Base-by-base conservation (phyloP, 2,888 invertebrate genomes). In the Lypha dubia region DNA sequence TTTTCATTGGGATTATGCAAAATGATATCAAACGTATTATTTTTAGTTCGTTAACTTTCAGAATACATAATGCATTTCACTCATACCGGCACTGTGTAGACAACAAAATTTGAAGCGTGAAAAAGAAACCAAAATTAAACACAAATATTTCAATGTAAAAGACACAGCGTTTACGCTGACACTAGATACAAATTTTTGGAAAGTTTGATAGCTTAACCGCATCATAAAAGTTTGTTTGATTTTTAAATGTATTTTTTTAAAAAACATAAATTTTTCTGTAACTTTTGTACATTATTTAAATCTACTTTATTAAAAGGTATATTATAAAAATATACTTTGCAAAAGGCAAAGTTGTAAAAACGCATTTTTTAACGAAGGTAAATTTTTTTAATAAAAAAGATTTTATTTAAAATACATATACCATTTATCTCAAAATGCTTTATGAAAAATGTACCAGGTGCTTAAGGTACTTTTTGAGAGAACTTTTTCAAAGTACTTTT, bases 11-110 rank as follows among this genome's bases (percentile, higher is more conserved):
- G 85, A 83, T 86, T 84, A 83, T 84, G 84, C 85, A 89, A 89
- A 89, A 90, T 70, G 68, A 41, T 90, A 90, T 90, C 90, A 90
- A 91, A 91, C 90, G 91, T 89, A 89, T 91, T 91, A 91, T 89
- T 91, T 91, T 91, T 79, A 91, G 91, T 91, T 91, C 91, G 91
- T 91, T 91, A 91, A 88, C 88, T 89, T 87, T 86, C 67, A 83
- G 90, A 89, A 90, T 90, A 89, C 89, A 87, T 89, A 90, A 89
- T 89, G 81, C 63, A 63, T 70, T 44, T 20, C 41, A 60, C 60
- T 80, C 65, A 60, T 22, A 62, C 77, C n/a, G 20, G n/a, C 13
- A 63, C 15, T 15, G 41, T 11, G n/a, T n/a, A n/a, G n/a, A 41
- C 24, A 28, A 35, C 17, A 35, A 60, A 62, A 41, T 32, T 49